Evolutionary conservation across 2,797 vertebrate species (phyloP).

Genomic region (Rhinatrema bivittatum): DNA sequence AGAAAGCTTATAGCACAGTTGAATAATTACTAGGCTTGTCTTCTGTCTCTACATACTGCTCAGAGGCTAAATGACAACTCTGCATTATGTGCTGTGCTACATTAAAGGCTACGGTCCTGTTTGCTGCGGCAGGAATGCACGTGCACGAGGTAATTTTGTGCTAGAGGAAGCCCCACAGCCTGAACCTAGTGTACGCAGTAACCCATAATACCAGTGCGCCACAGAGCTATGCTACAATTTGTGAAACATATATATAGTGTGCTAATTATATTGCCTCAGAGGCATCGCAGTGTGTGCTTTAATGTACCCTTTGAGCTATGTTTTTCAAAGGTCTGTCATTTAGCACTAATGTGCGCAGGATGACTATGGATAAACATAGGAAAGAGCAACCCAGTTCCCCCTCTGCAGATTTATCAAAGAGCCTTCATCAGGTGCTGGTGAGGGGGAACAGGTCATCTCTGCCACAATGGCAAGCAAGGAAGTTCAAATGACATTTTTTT

Average conservation of each 20-base stretch:
- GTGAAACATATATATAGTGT: neutral
- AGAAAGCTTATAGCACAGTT: neutral
- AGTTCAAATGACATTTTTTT: too few relatives aligned
- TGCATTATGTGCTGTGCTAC: neutral
- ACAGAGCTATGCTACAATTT: neutral
- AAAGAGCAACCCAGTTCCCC: too few relatives aligned
- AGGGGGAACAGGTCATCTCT: too few relatives aligned
- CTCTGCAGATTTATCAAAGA: too few relatives aligned
- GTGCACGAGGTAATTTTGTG: conserved; percentile 4
- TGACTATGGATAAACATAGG: too few relatives aligned
- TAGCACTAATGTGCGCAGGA: too few relatives aligned
- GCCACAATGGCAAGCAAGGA: too few relatives aligned
- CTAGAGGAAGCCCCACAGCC: too few relatives aligned
- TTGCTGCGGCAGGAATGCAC: conserved; percentile 6
- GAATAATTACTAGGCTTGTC: neutral
- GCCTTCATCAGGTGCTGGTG: too few relatives aligned
- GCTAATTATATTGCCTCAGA: neutral
- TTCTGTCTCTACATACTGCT: neutral
- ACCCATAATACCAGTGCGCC: conserved; percentile 6
- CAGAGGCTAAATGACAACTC: neutral
- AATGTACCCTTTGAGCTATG: neutral
- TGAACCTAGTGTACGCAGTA: too few relatives aligned
- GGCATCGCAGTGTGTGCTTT: neutral
- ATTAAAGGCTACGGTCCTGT: conserved; percentile 10
- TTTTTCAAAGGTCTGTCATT: too few relatives aligned